phyloP scores from a whole-genome alignment of 2,113 vertebrate species.

The Aleadryas rufinucha region DNA sequence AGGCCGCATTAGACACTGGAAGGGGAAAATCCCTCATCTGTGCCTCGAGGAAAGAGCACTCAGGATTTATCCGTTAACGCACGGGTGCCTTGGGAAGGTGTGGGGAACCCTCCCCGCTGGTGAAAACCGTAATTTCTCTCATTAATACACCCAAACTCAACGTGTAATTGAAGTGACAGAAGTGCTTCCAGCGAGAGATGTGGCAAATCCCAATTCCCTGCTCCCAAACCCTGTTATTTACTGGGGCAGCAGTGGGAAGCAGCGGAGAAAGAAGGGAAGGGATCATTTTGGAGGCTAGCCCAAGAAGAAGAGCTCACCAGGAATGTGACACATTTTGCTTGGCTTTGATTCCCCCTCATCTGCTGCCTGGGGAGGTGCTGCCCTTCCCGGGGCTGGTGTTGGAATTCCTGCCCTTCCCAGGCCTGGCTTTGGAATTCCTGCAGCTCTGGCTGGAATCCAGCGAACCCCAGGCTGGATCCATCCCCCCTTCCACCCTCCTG shows the following conservation, averaged over 20 bases:
- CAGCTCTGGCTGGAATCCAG: neutral
- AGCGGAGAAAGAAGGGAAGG: neutral
- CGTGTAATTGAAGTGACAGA: neutral
- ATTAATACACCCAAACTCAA: neutral
- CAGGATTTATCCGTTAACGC: fast-evolving
- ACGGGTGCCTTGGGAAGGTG: fast-evolving
- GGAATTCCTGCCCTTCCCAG: no score
- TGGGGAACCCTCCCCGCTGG: neutral
- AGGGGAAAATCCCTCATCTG: neutral
- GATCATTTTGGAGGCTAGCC: fast-evolving
- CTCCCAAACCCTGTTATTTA: neutral
- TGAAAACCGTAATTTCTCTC: fast-evolving
- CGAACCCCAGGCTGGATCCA: neutral
- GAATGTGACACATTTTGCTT: fast-evolving
- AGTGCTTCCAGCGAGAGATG: fast-evolving
- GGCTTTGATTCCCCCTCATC: neutral
- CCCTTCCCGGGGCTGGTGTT: neutral
- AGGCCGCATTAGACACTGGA: neutral
- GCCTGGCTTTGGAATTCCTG: fast-evolving
- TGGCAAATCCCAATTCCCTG: neutral
- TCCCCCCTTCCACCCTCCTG: fast-evolving
- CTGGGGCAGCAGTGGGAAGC: fast-evolving
- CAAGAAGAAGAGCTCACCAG: neutral
- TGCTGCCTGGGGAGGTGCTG: neutral
- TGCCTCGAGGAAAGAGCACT: neutral